Base-by-base conservation (phyloP, 2,113 vertebrate genomes). In the Triplophysa siluroides region DNA sequence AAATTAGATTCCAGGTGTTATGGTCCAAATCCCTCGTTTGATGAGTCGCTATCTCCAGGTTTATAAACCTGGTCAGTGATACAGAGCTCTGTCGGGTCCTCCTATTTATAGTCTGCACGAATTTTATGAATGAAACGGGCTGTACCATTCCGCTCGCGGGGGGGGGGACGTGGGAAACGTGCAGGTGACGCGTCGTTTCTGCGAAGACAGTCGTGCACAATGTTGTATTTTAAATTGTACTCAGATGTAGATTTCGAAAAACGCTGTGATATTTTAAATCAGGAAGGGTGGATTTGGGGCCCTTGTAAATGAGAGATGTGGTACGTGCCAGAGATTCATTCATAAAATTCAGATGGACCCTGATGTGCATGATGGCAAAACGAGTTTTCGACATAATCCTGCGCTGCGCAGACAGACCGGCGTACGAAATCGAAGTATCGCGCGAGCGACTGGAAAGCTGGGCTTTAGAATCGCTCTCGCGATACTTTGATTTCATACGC, bases 71-170 rank as follows among this genome's bases (percentile, higher is more conserved):
- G 91, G 91, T 90, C 90, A 91, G 88, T 92, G 92, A 87, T 87
- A 87, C 89, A 85, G 83, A 62, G 78, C 74, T 83, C 87, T 87
- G 88, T 84, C 89, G 91, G 92, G 92, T 90, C 91, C 93, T 92
- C 92, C 91, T 93, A 81, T 93, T 92, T 92, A 90, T 92, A 92
- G 89, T 87, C 89, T 81, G 89, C 86, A 88, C 89, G 91, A 92
- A 92, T 93, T 94, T 94, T 94, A 94, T 94, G 93, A 94, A 94
- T 94, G 93, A 93, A 94, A 89, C 78, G 68, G 92, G 87, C 84
- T 88, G 91, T 92, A 93, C 93, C 93, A 94, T 90, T 88, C 54
- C 38, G 23, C 26, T 10, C 47, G 56, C 56, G 82, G 83, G 86
- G 84, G 19, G 69, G 77, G 66, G 66, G 38, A 63, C 79, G 62